Conservation (phyloP, 2,113 vertebrate species). For the Prunella himalayana region DNA sequence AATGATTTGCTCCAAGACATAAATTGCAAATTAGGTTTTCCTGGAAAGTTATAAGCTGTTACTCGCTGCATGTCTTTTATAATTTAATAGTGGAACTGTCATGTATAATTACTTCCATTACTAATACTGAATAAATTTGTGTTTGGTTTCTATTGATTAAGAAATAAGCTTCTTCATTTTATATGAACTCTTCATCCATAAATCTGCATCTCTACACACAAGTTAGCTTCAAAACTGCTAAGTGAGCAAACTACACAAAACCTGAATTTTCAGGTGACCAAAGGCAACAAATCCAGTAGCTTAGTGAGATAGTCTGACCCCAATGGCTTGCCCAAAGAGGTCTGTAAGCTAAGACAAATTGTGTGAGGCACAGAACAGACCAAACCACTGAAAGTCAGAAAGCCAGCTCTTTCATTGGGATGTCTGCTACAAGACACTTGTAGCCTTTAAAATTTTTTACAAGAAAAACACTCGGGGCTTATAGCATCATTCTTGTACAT, state of each 20-base stretch:
- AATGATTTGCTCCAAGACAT: constrained; percentile 33
- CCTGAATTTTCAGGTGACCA: background rate
- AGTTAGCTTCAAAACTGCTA: background rate
- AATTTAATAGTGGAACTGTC: constrained; percentile 31
- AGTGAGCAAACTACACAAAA: background rate
- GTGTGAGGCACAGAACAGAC: background rate
- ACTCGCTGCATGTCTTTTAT: background rate
- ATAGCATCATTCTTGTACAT: background rate
- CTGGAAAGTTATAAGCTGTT: constrained; percentile 10
- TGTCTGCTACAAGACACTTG: background rate
- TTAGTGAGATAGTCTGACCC: background rate
- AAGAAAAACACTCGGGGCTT: background rate
- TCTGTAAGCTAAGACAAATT: background rate
- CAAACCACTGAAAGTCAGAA: background rate
- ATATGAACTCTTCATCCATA: background rate
- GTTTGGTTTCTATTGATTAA: constrained; percentile 55
- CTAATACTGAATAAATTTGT: constrained; percentile 38
- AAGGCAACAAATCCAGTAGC: background rate
- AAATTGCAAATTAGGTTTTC: constrained; percentile 19
- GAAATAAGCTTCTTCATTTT: constrained; percentile 20
- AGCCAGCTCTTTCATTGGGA: background rate
- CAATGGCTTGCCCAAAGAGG: background rate
- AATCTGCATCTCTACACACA: background rate
- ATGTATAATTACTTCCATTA: constrained; percentile 39
- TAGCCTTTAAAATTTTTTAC: background rate